Base-by-base conservation (phyloP, 2,113 vertebrate species). In the Ophthalmolycus amberensis region DNA sequence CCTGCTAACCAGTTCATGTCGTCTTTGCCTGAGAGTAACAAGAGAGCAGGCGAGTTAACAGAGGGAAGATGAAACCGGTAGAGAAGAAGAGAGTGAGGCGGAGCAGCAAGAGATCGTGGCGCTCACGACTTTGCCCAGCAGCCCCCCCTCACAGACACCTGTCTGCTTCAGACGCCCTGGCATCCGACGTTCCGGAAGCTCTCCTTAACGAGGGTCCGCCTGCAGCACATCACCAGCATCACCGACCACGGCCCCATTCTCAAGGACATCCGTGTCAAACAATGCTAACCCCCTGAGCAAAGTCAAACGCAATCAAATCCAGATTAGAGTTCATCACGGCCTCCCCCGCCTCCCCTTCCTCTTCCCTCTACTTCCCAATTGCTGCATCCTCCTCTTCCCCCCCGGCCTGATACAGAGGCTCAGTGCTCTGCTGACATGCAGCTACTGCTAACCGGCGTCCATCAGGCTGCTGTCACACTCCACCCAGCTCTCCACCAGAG, bases 221-320 rank as follows among this genome's bases (percentile, higher is more conserved):
- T 75, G 58, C 77, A 27, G 44, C 71, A 14, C 77, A 50, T 46
- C 74, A 2, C 40, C 76, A 78, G 54, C 75, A 64, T 69, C 80
- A 5, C 58, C 34, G 70, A 71, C 76, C 74, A 77, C 75, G 15
- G 15, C 58, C 58, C 65, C 46, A 84, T 82, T 38, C 84, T 91
- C 93, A 92, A 92, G 93, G 93, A 85, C 93, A 90, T 79, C 65
- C 65, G 46, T 48, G 80, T 73, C 84, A 71, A 86, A 74, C 63
- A 15, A 69, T 9, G 7, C 62, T 52, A 75, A 66, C n/a, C 18
- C 1, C 1, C n/a, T 20, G 5, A 56, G 4, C 29, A 9, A 67
- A 34, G 20, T 18, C 3, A 20, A 68, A 58, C 0, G 20, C 7
- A 44, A 18, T 3, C 32, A 14, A 0, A 54, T 16, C 71, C 25